phyloP scores from a whole-genome alignment of 2,888 invertebrate species.

The Tethea ocularis region DNA sequence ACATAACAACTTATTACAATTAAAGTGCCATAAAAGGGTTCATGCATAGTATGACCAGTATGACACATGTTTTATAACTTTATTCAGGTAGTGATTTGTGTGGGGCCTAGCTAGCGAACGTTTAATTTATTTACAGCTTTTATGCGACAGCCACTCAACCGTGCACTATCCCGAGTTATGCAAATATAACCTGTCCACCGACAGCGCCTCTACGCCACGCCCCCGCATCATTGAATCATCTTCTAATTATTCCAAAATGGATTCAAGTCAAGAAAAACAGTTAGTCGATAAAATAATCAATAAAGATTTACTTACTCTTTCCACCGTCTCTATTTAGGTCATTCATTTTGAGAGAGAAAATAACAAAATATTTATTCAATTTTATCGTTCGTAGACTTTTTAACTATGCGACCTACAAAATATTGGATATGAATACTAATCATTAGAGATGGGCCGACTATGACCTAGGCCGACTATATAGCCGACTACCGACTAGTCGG shows the following conservation, averaged over 20 bases:
- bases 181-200: slow-evolving; percentile 51
- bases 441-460: too few species aligned
- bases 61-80: slow-evolving; percentile 23
- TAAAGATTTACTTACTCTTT: background rate
- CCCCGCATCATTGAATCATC: slow-evolving; percentile 43
- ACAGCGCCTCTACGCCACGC: slow-evolving; percentile 36
- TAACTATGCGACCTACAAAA: background rate
- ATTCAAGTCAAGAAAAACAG: slow-evolving; percentile 10
- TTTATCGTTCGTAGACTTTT: background rate
- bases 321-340: too few species aligned
- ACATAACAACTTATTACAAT: background rate
- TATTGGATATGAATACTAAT: background rate
- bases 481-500: too few species aligned
- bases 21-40: background rate
- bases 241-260: slow-evolving; percentile 21
- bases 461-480: too few species aligned
- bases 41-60: background rate
- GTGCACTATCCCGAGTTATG: slow-evolving; percentile 47
- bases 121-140: slow-evolving; percentile 45
- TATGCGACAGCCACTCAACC: slow-evolving; percentile 40
- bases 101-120: slow-evolving; percentile 24
- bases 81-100: slow-evolving; percentile 42
- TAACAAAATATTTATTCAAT: background rate
- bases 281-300: background rate
- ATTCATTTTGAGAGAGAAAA: background rate